A percentile compares a stretch with the other conserved stretches of the same genome.
Conservation (phyloP, 2,113 vertebrate species). For the Dromaius novaehollandiae region DNA sequence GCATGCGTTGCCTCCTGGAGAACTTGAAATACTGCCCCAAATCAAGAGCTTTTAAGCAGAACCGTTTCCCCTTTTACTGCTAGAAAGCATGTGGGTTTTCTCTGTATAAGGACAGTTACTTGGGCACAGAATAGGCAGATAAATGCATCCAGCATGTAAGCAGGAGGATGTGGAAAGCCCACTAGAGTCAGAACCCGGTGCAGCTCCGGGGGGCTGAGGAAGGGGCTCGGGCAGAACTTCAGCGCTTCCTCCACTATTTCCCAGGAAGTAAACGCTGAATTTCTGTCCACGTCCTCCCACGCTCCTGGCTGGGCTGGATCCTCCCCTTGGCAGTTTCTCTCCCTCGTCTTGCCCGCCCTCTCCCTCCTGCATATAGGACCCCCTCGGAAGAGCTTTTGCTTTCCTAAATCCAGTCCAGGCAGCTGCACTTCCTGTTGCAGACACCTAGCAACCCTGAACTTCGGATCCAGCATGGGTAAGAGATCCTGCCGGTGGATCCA, state of each 20-base stretch:
- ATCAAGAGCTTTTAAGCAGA: neutral
- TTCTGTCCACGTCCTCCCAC: neutral
- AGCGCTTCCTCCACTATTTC: neutral
- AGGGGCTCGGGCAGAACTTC: neutral
- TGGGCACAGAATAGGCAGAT: neutral
- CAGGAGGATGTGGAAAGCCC: neutral
- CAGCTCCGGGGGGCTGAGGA: neutral
- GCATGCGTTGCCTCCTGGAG: neutral
- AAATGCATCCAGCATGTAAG: accelerated
- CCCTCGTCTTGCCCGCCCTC: neutral
- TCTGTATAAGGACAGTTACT: neutral
- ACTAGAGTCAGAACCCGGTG: neutral
- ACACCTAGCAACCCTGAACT: neutral
- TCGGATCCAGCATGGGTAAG: conserved; percentile 28
- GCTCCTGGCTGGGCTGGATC: neutral
- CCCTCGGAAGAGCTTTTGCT: neutral
- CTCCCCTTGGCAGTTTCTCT: neutral
- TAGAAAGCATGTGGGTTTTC: neutral
- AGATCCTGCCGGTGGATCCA: neutral
- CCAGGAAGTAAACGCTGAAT: neutral
- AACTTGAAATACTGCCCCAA: neutral
- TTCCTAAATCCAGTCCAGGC: neutral
- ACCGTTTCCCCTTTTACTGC: neutral
- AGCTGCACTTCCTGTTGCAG: neutral
- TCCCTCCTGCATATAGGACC: neutral